Base-by-base conservation (phyloP, 2,113 vertebrate genomes). In the Caracal caracal region DNA sequence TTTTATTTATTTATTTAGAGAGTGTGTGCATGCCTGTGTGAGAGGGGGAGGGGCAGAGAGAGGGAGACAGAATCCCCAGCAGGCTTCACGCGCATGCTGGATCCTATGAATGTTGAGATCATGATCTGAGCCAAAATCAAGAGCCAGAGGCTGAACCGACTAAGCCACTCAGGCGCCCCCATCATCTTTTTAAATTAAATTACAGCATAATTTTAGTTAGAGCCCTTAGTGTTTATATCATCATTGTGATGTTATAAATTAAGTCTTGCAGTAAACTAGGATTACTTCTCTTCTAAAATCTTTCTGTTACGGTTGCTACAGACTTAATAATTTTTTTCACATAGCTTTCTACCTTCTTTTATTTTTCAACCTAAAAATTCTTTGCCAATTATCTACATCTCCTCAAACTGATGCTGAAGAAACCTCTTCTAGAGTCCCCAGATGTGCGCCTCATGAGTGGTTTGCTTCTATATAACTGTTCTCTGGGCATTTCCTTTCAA, bases 371-470 rank as follows among this genome's bases (percentile, higher is more conserved):
- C 15, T 75, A 76, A 51, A 75, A 37, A 28, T 8, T 30, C 2
- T 30, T 70, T 53, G 33, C n/a, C 59, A 37, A 1, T 68, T 92
- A 5, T 61, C 30, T 51, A 10, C 30, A 49, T 81, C n/a, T 28
- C 5, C 28, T 95, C 17, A 17, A 37, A 76, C 7, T 37, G 17
- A 65, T 82, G 24, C 30, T 71, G 15, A 75, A 30, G 13, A 87
- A 35, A 26, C 1, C 1, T 4, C 33, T n/a, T 49, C 20, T 68
- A 3, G 11, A 17, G 4, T 90, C 63, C 5, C 24, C 24, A 68
- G n/a, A 28, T 0, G 10, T 26, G 22, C 1, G 1, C 17, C 26
- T 3, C 0, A 0, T 19, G 15, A 30, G 22, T 81, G n/a, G 7
- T 13, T 30, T 66, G 28, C 16, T n/a, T 59, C 89, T 3, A 5